Evolutionary conservation across 2,888 invertebrate species (phyloP), one percentile per base, ranked within the genome.

Genomic region (Melanotus villosus): DNA sequence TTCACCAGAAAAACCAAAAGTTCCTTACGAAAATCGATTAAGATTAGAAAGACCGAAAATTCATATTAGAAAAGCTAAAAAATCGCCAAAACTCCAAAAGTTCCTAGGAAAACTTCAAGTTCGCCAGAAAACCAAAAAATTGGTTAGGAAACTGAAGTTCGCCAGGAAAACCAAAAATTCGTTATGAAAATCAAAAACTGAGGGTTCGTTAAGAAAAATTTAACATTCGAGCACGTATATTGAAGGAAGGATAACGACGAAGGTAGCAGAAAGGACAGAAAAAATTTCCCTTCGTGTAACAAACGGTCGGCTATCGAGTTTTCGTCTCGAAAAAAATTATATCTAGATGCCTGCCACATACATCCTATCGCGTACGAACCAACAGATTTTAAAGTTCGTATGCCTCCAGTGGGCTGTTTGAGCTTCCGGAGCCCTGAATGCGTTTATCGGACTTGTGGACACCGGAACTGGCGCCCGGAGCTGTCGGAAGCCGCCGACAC

Each of bases 401-500:
- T 77, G 81, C 81, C 80, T 81, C 81, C 78, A 77, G 82, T 80
- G 83, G 83, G 82, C 82, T 83, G 84, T 84, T 82, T 80, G 80
- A 77, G 81, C 80, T 83, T 84, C 84, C 84, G 83, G 82, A 72
- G 77, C 77, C 78, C 78, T 82, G 83, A 83, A 82, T 82, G 79
- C 82, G 83, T 83, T 84, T 84, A 84, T 77, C 77, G 76, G 75
- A 77, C 79, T 80, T 78, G 80, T 80, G 84, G 83, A 82, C 82
- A 82, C 83, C 81, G 84, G 84, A 84, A 83, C 80, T 78, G 79
- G 82, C 80, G 82, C 81, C 83, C 82, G 80, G 80, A 82, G 80
- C 81, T 80, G 82, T 82, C 84, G 84, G 84, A 84, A 84, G 82
- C 81, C 82, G 83, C 79, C 83, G 84, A 84, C 84, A 84, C 83